These are phyloP conservation scores for Dermatemys mawii DNA, from an alignment of 2,113 vertebrate genomes.

Conservation along the genomic window DNA sequence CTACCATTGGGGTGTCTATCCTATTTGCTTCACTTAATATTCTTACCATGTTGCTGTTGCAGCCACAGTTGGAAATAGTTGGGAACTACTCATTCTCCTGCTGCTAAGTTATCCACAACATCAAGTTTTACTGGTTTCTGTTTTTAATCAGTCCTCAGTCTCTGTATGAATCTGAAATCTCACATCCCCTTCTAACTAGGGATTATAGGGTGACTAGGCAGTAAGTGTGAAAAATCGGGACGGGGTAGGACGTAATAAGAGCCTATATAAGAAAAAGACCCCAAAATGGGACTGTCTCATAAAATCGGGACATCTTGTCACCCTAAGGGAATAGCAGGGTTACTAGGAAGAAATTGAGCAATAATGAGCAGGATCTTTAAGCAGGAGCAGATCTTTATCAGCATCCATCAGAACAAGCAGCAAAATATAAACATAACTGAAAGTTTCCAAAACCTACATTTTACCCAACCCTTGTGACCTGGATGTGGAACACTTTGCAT, in stretches of 20 bases:
- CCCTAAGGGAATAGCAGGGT: not conserved
- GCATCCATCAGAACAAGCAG: not conserved
- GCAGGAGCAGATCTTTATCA: fast-evolving
- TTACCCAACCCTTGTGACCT: not conserved
- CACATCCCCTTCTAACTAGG: not conserved
- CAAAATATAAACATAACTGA: not conserved
- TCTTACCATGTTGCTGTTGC: not conserved
- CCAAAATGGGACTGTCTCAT: no score
- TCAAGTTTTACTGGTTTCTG: not conserved
- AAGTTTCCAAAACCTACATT: not conserved
- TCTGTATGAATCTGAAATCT: not conserved
- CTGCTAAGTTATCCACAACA: fast-evolving
- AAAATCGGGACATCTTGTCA: no score
- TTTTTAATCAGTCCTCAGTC: not conserved
- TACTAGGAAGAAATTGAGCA: not conserved
- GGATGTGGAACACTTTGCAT: not conserved
- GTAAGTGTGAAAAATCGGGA: no score
- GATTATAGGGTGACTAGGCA: not conserved
- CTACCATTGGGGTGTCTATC: not conserved
- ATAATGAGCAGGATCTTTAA: not conserved
- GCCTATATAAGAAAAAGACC: no score
- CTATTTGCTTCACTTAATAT: not conserved
- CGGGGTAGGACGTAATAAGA: no score
- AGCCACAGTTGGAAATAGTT: not conserved
- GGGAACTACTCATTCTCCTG: not conserved